A percentile compares a stretch with the other conserved stretches of the same genome.
These are phyloP conservation scores for Setipinna tenuifilis DNA, from an alignment of 2,797 vertebrate species.

Conservation along the genomic window DNA sequence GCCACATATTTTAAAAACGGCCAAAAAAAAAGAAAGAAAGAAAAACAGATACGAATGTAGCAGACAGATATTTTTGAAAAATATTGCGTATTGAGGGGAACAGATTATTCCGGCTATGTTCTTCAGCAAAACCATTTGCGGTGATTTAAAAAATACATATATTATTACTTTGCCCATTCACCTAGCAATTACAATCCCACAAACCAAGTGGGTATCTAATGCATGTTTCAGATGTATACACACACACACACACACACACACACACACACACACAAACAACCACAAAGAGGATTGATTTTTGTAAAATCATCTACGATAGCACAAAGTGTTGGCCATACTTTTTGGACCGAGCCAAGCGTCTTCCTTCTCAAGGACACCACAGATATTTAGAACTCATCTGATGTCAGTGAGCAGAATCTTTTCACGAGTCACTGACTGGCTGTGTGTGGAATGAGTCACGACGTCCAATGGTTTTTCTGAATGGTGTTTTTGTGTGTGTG, in stretches of 20 bases:
- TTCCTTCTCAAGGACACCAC: not conserved
- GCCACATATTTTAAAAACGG: slow-evolving; percentile 14
- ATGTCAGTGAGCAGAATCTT: not conserved
- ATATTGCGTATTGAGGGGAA: slow-evolving; percentile 21
- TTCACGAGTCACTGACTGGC: not conserved
- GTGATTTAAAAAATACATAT: too few relatives aligned
- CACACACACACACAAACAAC: slow-evolving; percentile 32
- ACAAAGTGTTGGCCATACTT: not conserved
- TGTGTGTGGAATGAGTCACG: not conserved
- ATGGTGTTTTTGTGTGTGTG: slow-evolving; percentile 27
- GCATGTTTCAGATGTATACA: slow-evolving; percentile 20
- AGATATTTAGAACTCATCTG: not conserved
- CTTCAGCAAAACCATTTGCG: slow-evolving; percentile 6
- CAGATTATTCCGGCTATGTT: not conserved
- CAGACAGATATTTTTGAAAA: slow-evolving; percentile 27
- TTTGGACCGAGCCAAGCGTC: not conserved
- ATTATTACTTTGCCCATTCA: slow-evolving; percentile 24
- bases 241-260: slow-evolving; percentile 20
- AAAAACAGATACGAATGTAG: slow-evolving; percentile 4
- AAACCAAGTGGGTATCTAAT: slow-evolving; percentile 14
- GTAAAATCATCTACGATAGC: not conserved
- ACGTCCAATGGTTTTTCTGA: not conserved
- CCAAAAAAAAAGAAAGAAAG: not conserved
- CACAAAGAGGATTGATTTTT: not conserved
- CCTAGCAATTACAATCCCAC: slow-evolving; percentile 25